Base-by-base conservation (phyloP, 1,140 invertebrate species). In the Drosophila pallidifrons region DNA sequence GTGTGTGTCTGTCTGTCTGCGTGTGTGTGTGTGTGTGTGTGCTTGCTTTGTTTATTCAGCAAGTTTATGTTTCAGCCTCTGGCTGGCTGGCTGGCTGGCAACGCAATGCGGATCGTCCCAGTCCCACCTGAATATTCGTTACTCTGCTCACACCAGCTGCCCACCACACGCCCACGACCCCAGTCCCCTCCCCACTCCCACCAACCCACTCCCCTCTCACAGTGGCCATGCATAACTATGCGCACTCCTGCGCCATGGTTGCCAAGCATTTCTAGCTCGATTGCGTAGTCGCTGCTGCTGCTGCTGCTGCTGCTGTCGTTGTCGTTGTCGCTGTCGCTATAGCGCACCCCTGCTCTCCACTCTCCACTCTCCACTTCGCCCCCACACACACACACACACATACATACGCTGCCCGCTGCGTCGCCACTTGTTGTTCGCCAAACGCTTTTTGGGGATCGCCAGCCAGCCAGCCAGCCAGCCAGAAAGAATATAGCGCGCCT, bases 61-160 rank as follows among this genome's bases (percentile, higher is more conserved):
- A 87, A 88, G 83, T 88, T 89, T 88, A 88, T 88, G 74, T 88
- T 88, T 88, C 83, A 88, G 85, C 41, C 76, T 25, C 20, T 25
- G 20, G 20, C 20, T 25, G 20, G 20, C 20, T 20, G 16, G 69
- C 64, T 63, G 16, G 35, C 6, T 13, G 60, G 45, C 46, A 20
- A 63, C 25, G 66, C 15, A 38, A 38, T 57, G 51, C 46, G 68
- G 32, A n/a, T 30, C 70, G 43, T 46, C 77, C 70, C 81, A 83
- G 43, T 46, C 77, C 70, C 81, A 83, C 68, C 77, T 80, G 81
- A 80, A 83, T 10, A 57, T 66, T 65, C 20, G 70, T 74, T 73
- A 51, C 52, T 72, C 45, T 16, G 30, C 51, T 30, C 55, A 61
- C 28, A 28, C 30, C 35, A 28, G 16, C 15, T 61, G 45, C 28